These are phyloP conservation scores for Neosalanx taihuensis DNA, from an alignment of 2,797 vertebrate genomes.

Conservation along the genomic window DNA sequence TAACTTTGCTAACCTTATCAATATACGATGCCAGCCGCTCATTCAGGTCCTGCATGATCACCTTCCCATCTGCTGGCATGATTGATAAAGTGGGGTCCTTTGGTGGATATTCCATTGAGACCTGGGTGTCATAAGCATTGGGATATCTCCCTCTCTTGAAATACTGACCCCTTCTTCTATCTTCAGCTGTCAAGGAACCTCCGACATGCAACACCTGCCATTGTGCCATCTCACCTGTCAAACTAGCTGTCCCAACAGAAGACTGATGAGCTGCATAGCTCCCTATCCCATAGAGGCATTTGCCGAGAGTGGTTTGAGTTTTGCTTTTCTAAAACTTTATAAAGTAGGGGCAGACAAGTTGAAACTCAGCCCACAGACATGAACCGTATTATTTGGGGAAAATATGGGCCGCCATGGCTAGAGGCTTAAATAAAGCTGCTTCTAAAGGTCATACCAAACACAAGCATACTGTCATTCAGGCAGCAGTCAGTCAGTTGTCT, in stretches of 20 bases:
- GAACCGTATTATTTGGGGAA: background rate
- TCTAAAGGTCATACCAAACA: too few species aligned
- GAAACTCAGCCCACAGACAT: too few species aligned
- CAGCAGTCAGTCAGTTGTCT: too few species aligned
- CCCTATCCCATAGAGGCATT: too few species aligned
- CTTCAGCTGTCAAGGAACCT: background rate
- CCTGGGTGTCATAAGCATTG: background rate
- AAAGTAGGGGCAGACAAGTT: too few species aligned
- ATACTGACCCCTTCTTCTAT: background rate
- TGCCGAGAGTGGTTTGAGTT: background rate
- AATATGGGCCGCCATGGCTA: too few species aligned
- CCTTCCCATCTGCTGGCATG: conserved; percentile 12
- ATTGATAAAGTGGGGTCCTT: conserved; percentile 8
- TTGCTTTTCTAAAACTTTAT: background rate
- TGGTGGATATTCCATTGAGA: background rate
- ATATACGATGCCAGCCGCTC: conserved; percentile 75
- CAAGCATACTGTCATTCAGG: too few species aligned
- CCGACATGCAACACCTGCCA: conserved; percentile 31
- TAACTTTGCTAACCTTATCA: conserved; percentile 64
- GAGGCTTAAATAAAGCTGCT: too few species aligned
- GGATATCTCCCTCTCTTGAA: background rate
- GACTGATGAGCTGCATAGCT: too few species aligned
- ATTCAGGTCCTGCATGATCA: conserved; percentile 79
- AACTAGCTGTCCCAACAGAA: background rate
- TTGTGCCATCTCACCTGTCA: conserved; percentile 11